These are phyloP conservation scores for Octonoba sinensis DNA, from an alignment of 2,888 invertebrate genomes.

Conservation along the genomic window DNA sequence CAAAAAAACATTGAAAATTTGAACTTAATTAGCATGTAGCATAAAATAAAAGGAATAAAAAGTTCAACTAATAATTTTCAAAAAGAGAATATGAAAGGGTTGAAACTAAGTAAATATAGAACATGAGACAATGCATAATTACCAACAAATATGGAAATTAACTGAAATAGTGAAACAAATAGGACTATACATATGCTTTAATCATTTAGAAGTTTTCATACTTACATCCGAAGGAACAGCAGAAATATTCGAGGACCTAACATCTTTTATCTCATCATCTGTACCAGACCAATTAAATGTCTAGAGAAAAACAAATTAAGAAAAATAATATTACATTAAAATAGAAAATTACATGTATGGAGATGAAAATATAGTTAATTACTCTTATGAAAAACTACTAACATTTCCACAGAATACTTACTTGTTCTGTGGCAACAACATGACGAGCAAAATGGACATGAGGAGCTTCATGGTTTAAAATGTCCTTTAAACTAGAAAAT, in stretches of 20 bases:
- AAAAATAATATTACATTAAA: neutral
- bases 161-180: too few species aligned
- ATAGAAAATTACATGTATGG: too few species aligned
- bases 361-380: slow-evolving; percentile 6
- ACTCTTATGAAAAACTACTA: neutral
- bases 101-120: too few species aligned
- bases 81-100: neutral
- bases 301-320: slow-evolving; percentile 15
- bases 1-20: too few species aligned
- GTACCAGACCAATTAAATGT: slow-evolving; percentile 62
- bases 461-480: slow-evolving; percentile 65
- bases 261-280: slow-evolving; percentile 49
- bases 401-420: slow-evolving; percentile 65
- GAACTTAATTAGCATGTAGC: too few species aligned
- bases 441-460: slow-evolving; percentile 74
- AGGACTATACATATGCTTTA: too few species aligned
- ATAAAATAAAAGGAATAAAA: neutral
- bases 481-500: slow-evolving; percentile 43
- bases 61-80: neutral
- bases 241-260: slow-evolving; percentile 24
- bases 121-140: too few species aligned
- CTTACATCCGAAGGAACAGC: slow-evolving; percentile 48
- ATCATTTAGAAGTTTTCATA: neutral
- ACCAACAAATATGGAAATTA: too few species aligned
- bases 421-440: slow-evolving; percentile 85